These are phyloP conservation scores for Sebastes dallii DNA, from an alignment of 2,797 vertebrate genomes.

Conservation along the genomic window DNA sequence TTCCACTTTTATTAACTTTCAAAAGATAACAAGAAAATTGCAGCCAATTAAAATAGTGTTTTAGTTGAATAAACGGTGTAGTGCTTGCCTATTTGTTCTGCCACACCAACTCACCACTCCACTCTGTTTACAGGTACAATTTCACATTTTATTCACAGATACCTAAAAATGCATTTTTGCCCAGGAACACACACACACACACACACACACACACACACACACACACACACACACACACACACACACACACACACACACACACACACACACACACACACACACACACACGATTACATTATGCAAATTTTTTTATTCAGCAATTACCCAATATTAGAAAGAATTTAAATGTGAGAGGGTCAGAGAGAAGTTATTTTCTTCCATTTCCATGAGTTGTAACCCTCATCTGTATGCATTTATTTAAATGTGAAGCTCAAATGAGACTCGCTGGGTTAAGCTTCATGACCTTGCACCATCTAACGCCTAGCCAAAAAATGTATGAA, in stretches of 20 bases:
- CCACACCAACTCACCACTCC: neutral
- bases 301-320: slow-evolving; percentile 30
- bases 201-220: neutral
- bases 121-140: neutral
- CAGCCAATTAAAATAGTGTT: neutral
- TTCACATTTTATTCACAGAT: neutral
- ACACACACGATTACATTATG: slow-evolving; percentile 18
- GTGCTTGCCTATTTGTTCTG: neutral
- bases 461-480: slow-evolving; percentile 28
- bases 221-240: neutral
- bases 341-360: slow-evolving; percentile 19
- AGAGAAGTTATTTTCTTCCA: slow-evolving; percentile 16
- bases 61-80: neutral
- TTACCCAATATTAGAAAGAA: slow-evolving; percentile 28
- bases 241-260: neutral
- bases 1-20: neutral
- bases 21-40: neutral
- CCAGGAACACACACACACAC: neutral
- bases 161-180: neutral
- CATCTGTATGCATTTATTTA: slow-evolving; percentile 63
- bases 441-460: slow-evolving; percentile 29
- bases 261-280: neutral
- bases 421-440: slow-evolving; percentile 47
- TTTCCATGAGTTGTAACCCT: slow-evolving; percentile 37
- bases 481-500: neutral